Conservation (phyloP, 1,140 invertebrate genomes). For the Drosophila nannoptera region DNA sequence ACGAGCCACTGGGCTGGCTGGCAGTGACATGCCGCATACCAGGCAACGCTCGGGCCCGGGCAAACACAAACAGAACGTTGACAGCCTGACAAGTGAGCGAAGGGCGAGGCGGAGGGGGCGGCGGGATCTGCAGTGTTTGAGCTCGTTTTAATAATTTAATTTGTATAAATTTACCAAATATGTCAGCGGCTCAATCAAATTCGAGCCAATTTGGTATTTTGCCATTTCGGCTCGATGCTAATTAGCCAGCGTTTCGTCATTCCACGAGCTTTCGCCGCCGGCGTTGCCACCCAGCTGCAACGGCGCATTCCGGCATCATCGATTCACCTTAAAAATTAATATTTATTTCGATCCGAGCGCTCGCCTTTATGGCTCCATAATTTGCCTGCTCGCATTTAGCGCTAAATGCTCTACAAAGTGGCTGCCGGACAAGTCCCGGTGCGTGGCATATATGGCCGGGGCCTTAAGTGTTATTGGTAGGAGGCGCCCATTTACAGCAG, state of each 20-base stretch:
- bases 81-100: constrained; percentile 54
- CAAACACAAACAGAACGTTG: constrained; percentile 57
- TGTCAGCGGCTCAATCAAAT: constrained; percentile 58
- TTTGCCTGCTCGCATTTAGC: constrained; percentile 70
- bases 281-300: constrained; percentile 45
- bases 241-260: constrained; percentile 43
- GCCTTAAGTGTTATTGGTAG: constrained; percentile 65
- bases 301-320: constrained; percentile 7
- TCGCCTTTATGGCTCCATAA: constrained; percentile 52
- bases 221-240: constrained; percentile 17
- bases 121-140: neutral
- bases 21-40: constrained; percentile 69
- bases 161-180: constrained; percentile 74
- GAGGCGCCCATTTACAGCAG: constrained; percentile 43
- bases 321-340: constrained; percentile 48
- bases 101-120: neutral
- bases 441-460: constrained; percentile 25
- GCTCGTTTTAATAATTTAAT: constrained; percentile 68
- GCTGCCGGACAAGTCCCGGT: constrained; percentile 39
- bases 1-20: constrained; percentile 58
- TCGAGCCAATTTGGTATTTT: constrained; percentile 25
- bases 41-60: constrained; percentile 18
- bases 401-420: constrained; percentile 69
- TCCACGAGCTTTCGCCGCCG: constrained; percentile 13
- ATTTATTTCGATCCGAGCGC: constrained; percentile 56